phyloP scores from a whole-genome alignment of 2,113 vertebrate genomes.

The Pleuronectes platessa region DNA sequence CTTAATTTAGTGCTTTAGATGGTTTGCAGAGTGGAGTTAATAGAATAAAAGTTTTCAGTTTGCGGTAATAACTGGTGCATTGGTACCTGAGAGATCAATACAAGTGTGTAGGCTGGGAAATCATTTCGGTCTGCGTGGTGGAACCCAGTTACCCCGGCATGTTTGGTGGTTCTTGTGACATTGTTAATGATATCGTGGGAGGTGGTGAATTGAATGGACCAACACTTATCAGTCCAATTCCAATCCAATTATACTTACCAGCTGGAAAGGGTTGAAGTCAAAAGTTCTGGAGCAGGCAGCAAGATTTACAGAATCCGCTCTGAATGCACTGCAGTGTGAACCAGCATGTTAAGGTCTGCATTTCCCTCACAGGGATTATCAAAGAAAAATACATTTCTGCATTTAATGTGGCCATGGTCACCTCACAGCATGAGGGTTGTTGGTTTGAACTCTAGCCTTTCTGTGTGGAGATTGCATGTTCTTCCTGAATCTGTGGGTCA shows the following conservation, averaged over 20 bases:
- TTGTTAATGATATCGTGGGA: constrained; percentile 59
- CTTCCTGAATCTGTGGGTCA: no score
- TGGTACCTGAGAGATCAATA: constrained; percentile 37
- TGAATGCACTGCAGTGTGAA: not conserved
- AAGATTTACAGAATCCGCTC: no score
- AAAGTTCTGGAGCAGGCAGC: no score
- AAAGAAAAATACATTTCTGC: no score
- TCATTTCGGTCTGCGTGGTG: constrained; percentile 39
- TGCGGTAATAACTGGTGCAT: constrained; percentile 9
- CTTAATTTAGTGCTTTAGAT: constrained; percentile 26
- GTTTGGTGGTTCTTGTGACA: constrained; percentile 68
- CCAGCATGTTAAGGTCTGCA: no score
- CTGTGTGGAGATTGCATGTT: no score
- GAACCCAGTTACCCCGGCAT: constrained; percentile 36
- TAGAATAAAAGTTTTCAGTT: constrained; percentile 14
- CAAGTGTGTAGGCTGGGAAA: constrained; percentile 27
- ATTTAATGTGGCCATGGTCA: no score
- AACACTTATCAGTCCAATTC: not conserved
- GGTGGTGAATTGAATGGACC: constrained; percentile 65
- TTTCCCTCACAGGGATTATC: no score
- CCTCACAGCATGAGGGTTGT: no score
- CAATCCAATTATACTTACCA: no score
- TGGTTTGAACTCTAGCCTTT: no score
- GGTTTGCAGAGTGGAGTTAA: constrained; percentile 5
- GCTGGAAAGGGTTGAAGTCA: no score